Percentiles rank a stretch among this genome's conserved stretches.
phyloP scores from a whole-genome alignment of 2,888 invertebrate species.

The Escarpia spicata region DNA sequence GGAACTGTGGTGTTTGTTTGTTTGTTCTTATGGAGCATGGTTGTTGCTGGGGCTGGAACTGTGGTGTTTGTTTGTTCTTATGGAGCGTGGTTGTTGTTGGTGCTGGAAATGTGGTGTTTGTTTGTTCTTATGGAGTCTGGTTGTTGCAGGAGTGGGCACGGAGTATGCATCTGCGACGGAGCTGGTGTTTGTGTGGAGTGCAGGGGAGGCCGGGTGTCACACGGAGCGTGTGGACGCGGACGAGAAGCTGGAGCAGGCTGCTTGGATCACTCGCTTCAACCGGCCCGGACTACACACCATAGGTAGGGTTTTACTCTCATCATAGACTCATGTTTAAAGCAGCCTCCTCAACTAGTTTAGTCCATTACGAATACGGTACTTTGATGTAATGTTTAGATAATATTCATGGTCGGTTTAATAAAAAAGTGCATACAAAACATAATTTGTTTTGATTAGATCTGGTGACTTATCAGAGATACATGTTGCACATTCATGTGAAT shows the following conservation, averaged over 20 bases:
- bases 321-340: background rate
- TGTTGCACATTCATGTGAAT: no score
- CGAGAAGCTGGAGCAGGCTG: background rate
- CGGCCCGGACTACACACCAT: slow-evolving; percentile 10
- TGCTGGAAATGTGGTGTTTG: no score
- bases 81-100: no score
- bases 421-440: no score
- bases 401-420: no score
- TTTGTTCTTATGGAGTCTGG: background rate
- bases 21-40: no score
- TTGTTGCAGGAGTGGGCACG: background rate
- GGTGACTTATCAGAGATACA: no score
- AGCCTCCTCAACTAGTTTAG: background rate
- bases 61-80: no score
- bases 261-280: background rate
- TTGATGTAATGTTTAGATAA: no score
- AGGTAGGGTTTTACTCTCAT: background rate
- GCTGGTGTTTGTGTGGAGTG: background rate
- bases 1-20: no score
- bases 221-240: background rate
- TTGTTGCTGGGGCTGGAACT: no score
- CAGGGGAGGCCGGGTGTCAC: background rate
- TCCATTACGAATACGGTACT: background rate
- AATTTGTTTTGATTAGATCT: no score
- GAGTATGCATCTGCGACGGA: background rate